phyloP scores from a whole-genome alignment of 2,888 invertebrate genomes.

The Fragum whitleyi region DNA sequence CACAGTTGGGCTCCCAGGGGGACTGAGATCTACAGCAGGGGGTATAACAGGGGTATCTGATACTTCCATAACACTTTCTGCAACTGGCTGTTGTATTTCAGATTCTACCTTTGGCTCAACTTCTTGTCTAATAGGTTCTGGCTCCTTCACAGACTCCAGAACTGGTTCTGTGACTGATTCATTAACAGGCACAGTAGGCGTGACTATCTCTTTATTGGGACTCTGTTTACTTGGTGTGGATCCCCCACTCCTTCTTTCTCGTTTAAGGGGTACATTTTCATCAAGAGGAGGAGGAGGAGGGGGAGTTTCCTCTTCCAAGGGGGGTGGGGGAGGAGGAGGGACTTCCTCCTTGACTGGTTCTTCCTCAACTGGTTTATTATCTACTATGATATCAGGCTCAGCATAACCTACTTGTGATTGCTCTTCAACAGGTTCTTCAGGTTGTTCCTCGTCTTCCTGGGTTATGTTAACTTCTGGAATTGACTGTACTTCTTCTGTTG shows the following conservation, averaged over 20 bases:
- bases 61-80: slow-evolving; percentile 1
- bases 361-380: slow-evolving; percentile 64
- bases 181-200: slow-evolving; percentile 45
- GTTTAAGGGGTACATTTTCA: slow-evolving; percentile 61
- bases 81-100: slow-evolving; percentile 6
- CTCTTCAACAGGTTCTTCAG: slow-evolving; percentile 20
- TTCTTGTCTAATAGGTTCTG: not conserved
- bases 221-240: slow-evolving; percentile 62
- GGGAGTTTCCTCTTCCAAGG: slow-evolving; percentile 57
- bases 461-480: slow-evolving; percentile 24
- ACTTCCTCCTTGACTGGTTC: slow-evolving; percentile 35
- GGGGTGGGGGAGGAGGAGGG: slow-evolving; percentile 64
- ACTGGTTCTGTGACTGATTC: slow-evolving; percentile 25
- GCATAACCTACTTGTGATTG: slow-evolving; percentile 49
- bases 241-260: slow-evolving; percentile 60
- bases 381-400: slow-evolving; percentile 57
- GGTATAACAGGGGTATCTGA: not conserved
- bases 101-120: not conserved
- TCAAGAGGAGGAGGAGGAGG: slow-evolving; percentile 65
- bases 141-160: slow-evolving; percentile 33
- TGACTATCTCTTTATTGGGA: slow-evolving; percentile 47
- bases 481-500: slow-evolving; percentile 7
- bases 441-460: slow-evolving; percentile 34
- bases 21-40: slow-evolving; percentile 31
- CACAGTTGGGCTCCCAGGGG: slow-evolving; percentile 48